Percentiles rank a stretch among this genome's conserved stretches.
These are phyloP conservation scores for Ceryle rudis DNA, from an alignment of 2,797 vertebrate genomes.

Conservation along the genomic window DNA sequence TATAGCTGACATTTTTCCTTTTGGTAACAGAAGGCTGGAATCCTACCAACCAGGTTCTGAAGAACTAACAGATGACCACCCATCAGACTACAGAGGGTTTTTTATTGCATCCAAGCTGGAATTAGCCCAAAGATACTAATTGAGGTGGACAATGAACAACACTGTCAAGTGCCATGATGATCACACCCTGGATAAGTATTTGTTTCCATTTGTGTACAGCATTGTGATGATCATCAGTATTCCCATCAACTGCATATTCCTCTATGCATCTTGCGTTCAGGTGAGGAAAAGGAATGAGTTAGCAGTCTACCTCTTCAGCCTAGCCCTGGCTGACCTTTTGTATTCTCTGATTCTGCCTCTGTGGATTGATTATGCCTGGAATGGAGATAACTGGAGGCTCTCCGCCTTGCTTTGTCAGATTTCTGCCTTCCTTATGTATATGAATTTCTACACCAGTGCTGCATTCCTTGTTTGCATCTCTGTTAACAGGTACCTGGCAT, in stretches of 20 bases:
- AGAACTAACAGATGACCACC: neutral
- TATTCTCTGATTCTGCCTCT: conserved; percentile 83
- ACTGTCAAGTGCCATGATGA: conserved; percentile 54
- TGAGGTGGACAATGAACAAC: conserved; percentile 50
- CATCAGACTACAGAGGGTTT: neutral
- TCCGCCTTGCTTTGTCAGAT: conserved; percentile 74
- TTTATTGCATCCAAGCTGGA: neutral
- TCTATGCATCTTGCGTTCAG: conserved; percentile 86
- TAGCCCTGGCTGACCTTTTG: conserved; percentile 88
- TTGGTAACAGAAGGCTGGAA: conserved; percentile 10
- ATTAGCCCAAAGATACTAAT: neutral
- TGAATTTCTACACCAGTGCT: conserved; percentile 89
- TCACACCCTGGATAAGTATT: conserved; percentile 58
- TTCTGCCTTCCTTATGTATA: conserved; percentile 81
- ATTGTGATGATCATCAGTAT: conserved; percentile 81
- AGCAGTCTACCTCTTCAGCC: conserved; percentile 88
- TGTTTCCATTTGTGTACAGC: conserved; percentile 83
- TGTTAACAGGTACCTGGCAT: conserved; percentile 86
- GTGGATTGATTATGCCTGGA: conserved; percentile 85
- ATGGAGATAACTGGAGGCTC: conserved; percentile 81
- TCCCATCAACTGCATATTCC: conserved; percentile 84
- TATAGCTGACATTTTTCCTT: neutral
- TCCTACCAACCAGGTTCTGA: neutral
- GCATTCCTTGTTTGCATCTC: conserved; percentile 90
- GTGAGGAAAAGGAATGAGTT: conserved; percentile 87